Conservation (phyloP, 1,140 invertebrate genomes). For the Hypothenemus hampei region DNA sequence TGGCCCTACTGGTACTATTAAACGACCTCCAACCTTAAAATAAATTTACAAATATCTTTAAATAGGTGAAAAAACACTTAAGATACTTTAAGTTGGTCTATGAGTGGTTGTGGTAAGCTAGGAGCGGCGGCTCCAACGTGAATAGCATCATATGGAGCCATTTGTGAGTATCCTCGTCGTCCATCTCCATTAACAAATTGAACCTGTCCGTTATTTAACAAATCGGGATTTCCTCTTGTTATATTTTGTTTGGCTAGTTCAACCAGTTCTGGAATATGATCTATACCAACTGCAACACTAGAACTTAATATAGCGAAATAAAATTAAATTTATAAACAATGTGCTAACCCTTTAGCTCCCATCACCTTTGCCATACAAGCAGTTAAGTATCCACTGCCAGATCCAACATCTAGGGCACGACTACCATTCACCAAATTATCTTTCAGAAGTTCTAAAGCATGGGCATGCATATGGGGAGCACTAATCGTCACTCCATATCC, state of each 20-base stretch:
- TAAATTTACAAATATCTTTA: not conserved
- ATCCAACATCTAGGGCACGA: conserved; percentile 89
- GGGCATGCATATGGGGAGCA: conserved; percentile 98
- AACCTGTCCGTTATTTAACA: conserved; percentile 61
- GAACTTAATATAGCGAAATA: not conserved
- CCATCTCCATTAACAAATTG: conserved; percentile 83
- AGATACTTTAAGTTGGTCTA: conserved; percentile 56
- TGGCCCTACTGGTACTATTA: conserved; percentile 89
- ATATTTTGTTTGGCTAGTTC: conserved; percentile 72
- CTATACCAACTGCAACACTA: conserved; percentile 74
- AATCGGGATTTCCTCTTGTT: conserved; percentile 63
- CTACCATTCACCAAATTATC: conserved; percentile 76
- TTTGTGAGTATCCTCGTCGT: conserved; percentile 63
- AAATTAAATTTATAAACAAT: not conserved
- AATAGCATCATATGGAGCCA: conserved; percentile 85
- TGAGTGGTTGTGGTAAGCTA: conserved; percentile 62
- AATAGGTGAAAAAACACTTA: not conserved
- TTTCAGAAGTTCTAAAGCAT: conserved; percentile 85
- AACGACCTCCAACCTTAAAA: conserved; percentile 67
- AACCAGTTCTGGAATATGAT: conserved; percentile 86
- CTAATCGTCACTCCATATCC: conserved; percentile 91
- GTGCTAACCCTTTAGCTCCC: conserved; percentile 61
- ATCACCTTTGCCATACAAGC: conserved; percentile 92
- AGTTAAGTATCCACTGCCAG: conserved; percentile 92
- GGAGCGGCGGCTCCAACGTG: conserved; percentile 91